Conservation (phyloP, 2,888 invertebrate genomes). For the Aethes cnicana region DNA sequence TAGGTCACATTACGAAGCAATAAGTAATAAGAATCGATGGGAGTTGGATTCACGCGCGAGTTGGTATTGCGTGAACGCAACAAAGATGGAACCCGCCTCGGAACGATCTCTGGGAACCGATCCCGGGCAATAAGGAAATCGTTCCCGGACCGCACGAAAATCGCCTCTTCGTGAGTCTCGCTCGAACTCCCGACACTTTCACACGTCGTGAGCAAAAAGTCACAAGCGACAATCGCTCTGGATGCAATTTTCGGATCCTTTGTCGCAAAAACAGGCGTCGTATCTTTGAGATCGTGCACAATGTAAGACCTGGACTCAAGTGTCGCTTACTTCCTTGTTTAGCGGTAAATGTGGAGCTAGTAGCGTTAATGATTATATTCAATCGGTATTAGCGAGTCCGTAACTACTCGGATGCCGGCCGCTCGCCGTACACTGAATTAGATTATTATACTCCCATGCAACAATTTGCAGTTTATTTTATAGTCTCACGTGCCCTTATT, state of each 20-base stretch:
- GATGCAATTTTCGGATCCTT: background rate
- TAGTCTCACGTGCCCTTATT: constrained; percentile 1
- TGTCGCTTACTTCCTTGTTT: constrained; percentile 32
- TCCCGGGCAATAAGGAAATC: constrained; percentile 73
- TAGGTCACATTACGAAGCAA: background rate
- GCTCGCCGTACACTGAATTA: constrained; percentile 21
- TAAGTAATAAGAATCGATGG: background rate
- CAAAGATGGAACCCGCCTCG: constrained; percentile 47
- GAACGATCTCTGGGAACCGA: constrained; percentile 66
- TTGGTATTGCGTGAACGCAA: constrained; percentile 55
- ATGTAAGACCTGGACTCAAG: background rate
- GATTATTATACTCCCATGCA: constrained; percentile 21
- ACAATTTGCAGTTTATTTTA: constrained; percentile 23
- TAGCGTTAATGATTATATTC: constrained; percentile 62
- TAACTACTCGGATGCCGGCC: constrained; percentile 26
- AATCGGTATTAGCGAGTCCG: constrained; percentile 46
- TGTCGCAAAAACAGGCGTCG: background rate
- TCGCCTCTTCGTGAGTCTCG: constrained; percentile 61
- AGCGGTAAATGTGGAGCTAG: constrained; percentile 32
- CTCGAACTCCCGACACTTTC: constrained; percentile 35
- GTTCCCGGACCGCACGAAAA: constrained; percentile 67
- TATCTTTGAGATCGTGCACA: background rate
- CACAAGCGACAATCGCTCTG: constrained; percentile 14
- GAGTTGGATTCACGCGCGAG: constrained; percentile 15
- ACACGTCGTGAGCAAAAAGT: constrained; percentile 13